Evolutionary conservation across 2,113 vertebrate genomes (phyloP).

Genomic region (Periophthalmodon schlosseri): DNA sequence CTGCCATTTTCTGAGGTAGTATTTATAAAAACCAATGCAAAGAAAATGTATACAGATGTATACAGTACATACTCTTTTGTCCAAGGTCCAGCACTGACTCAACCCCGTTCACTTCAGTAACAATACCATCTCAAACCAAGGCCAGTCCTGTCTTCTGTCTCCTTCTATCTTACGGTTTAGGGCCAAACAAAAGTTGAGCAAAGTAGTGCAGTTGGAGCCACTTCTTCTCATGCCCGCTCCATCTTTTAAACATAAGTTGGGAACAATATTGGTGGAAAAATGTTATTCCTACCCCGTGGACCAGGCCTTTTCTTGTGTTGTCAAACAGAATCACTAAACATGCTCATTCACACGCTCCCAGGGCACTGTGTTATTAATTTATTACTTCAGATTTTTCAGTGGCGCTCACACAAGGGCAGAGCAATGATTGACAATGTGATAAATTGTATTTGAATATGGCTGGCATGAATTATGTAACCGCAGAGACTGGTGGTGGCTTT

Average conservation of each 20-base stretch:
- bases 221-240: conserved; percentile 55
- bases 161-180: conserved; percentile 47
- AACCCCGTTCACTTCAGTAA: conserved; percentile 28
- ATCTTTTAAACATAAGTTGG: conserved; percentile 68
- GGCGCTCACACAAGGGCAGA: conserved; percentile 38
- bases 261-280: conserved; percentile 73
- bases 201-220: conserved; percentile 52
- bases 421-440: conserved; percentile 79
- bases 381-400: conserved; percentile 72
- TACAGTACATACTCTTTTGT: conserved; percentile 15
- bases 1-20: neutral
- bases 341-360: conserved; percentile 77
- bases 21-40: conserved; percentile 3
- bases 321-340: conserved; percentile 85
- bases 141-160: conserved; percentile 29
- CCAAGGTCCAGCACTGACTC: conserved; percentile 36
- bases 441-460: conserved; percentile 82
- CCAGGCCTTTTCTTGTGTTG: conserved; percentile 78
- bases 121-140: conserved; percentile 34
- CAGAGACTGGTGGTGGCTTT: conserved; percentile 68
- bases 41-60: conserved; percentile 20
- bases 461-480: conserved; percentile 82
- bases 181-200: conserved; percentile 63
- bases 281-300: conserved; percentile 70
- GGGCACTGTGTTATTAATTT: conserved; percentile 77